These are phyloP conservation scores for Anarsia innoxiella DNA, from an alignment of 2,888 invertebrate species.

Conservation along the genomic window DNA sequence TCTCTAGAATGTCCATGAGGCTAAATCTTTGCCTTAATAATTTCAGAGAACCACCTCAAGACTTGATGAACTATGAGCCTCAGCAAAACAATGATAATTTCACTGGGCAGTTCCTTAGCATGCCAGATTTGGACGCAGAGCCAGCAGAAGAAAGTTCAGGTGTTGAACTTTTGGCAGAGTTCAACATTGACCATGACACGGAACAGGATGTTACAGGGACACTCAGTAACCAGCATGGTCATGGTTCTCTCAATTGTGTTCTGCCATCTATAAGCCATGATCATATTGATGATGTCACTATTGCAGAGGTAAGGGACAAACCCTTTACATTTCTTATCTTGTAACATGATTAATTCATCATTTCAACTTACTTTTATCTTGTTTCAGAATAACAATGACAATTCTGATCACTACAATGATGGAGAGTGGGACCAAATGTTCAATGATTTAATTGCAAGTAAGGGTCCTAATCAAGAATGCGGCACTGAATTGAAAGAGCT, in stretches of 20 bases:
- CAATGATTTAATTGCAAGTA: conserved; percentile 56
- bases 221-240: conserved; percentile 30
- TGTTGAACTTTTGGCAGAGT: conserved; percentile 54
- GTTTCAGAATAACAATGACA: conserved; percentile 46
- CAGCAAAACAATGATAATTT: conserved; percentile 45
- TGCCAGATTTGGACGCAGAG: conserved; percentile 56
- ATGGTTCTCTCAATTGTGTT: conserved; percentile 58
- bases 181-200: conserved; percentile 50
- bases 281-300: conserved; percentile 52
- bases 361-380: conserved; percentile 12
- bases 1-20: no score
- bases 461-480: conserved; percentile 48
- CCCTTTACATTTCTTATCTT: no score
- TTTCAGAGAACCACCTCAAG: conserved; percentile 41
- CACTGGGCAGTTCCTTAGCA: conserved; percentile 47
- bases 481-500: conserved; percentile 62
- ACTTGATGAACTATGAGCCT: conserved; percentile 42
- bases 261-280: conserved; percentile 58
- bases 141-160: conserved; percentile 34
- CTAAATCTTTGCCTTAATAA: no score
- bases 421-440: conserved; percentile 71
- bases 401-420: conserved; percentile 52
- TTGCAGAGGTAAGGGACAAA: conserved; percentile 43
- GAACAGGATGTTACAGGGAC: conserved; percentile 41
- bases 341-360: no score